A percentile compares a stretch with the other conserved stretches of the same genome.
Evolutionary conservation across 2,113 vertebrate genomes (phyloP).

Genomic region (Ceuthmochares aereus): DNA sequence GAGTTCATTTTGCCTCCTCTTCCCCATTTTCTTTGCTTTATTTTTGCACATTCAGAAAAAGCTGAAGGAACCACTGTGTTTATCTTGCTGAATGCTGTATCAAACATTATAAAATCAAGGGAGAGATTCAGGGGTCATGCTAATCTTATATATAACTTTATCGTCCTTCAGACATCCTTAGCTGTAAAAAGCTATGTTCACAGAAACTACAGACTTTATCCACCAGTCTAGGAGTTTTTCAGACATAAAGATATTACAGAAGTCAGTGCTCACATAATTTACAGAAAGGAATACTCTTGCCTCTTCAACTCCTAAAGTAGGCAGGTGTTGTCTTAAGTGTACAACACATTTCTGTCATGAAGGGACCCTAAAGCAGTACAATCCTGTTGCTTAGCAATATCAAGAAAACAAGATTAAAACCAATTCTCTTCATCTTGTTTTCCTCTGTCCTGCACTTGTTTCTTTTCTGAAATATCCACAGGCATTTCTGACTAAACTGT

Average conservation of each 20-base stretch:
- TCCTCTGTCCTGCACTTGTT: neutral
- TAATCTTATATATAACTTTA: neutral
- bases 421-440: neutral
- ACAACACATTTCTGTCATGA: neutral
- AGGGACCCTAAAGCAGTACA: neutral
- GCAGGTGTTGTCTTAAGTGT: neutral
- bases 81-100: neutral
- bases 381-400: neutral
- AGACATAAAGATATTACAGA: neutral
- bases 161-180: neutral
- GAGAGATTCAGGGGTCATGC: neutral
- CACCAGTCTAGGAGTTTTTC: neutral
- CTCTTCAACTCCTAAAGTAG: neutral
- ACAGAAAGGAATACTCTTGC: neutral
- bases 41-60: neutral
- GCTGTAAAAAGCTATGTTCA: neutral
- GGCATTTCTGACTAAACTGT: neutral
- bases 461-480: neutral
- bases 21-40: neutral
- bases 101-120: neutral
- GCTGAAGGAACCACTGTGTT: neutral
- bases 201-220: neutral
- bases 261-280: neutral
- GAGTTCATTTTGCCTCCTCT: neutral
- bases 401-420: conserved; percentile 9